phyloP scores from a whole-genome alignment of 2,888 invertebrate genomes.

The Acanthosepion pharaonis region DNA sequence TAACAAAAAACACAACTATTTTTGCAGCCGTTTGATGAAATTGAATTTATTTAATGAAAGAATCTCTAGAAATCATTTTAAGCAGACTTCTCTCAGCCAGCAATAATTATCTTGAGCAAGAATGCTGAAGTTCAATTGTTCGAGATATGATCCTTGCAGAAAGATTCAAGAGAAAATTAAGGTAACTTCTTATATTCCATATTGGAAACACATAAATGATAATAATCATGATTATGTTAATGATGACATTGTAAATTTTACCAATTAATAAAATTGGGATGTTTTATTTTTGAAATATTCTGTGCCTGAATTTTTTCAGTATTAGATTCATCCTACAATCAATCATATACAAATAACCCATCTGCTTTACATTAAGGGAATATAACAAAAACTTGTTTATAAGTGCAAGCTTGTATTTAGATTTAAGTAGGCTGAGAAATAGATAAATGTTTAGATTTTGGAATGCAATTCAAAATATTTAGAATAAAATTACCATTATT shows the following conservation, averaged over 20 bases:
- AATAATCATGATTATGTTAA: background rate
- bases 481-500: too few species aligned
- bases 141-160: background rate
- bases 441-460: background rate
- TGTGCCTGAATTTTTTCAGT: background rate
- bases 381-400: background rate
- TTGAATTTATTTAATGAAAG: background rate
- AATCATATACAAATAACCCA: background rate
- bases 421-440: constrained; percentile 1
- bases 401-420: background rate
- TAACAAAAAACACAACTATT: background rate
- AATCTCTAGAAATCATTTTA: background rate
- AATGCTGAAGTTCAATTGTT: background rate
- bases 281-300: background rate
- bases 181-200: background rate
- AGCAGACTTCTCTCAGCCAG: background rate
- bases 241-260: background rate
- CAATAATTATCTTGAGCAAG: background rate
- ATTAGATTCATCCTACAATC: background rate
- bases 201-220: background rate
- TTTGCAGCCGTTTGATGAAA: background rate
- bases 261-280: background rate
- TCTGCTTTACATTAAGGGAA: background rate
- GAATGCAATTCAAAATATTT: background rate
- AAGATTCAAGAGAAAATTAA: background rate